phyloP scores from a whole-genome alignment of 2,797 vertebrate genomes.

The Schizothorax lantsangensis region DNA sequence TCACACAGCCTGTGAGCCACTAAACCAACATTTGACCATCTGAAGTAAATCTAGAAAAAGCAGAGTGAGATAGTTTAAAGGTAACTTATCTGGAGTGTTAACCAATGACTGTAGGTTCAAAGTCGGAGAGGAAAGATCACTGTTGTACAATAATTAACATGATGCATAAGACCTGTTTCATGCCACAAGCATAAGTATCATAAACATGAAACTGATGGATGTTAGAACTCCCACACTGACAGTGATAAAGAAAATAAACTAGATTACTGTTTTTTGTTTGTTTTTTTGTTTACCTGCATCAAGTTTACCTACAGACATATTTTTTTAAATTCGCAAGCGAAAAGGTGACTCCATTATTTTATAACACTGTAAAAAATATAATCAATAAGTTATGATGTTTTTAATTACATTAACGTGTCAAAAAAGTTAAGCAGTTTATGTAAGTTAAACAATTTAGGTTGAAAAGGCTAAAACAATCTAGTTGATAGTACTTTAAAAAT shows the following conservation, averaged over 20 bases:
- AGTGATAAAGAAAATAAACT: too few relatives aligned
- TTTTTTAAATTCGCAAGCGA: too few relatives aligned
- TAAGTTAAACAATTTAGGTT: too few relatives aligned
- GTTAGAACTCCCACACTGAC: neutral
- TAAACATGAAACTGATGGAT: neutral
- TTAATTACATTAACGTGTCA: too few relatives aligned
- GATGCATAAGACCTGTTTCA: neutral
- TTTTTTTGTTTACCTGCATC: too few relatives aligned
- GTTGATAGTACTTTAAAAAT: too few relatives aligned
- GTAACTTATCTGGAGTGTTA: neutral
- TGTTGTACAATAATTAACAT: neutral
- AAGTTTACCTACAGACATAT: too few relatives aligned
- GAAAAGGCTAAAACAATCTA: too few relatives aligned
- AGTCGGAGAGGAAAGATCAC: neutral
- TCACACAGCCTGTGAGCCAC: neutral
- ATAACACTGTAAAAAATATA: too few relatives aligned
- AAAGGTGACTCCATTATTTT: too few relatives aligned
- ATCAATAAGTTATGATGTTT: too few relatives aligned
- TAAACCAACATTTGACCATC: neutral
- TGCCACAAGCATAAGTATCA: neutral
- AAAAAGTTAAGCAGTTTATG: too few relatives aligned
- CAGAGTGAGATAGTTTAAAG: neutral
- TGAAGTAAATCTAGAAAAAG: neutral
- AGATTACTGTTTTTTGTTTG: neutral
- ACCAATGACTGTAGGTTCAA: neutral